Conservation (phyloP, 2,113 vertebrate species). For the Condylura cristata region DNA sequence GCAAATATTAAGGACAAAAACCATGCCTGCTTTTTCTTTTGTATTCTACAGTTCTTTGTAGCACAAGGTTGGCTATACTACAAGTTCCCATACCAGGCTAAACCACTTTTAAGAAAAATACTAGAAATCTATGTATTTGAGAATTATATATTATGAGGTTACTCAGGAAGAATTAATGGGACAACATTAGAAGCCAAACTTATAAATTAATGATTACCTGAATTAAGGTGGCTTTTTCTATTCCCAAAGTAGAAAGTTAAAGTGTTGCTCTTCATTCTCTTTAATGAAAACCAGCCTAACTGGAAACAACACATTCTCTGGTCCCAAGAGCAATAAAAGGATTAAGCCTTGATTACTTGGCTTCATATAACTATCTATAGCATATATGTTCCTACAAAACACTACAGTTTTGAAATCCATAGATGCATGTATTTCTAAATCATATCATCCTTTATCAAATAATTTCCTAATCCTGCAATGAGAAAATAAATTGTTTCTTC, state of each 20-base stretch:
- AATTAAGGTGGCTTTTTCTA: background rate
- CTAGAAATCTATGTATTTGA: constrained; percentile 16
- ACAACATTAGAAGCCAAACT: background rate
- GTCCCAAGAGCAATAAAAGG: background rate
- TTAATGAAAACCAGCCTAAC: constrained; percentile 36
- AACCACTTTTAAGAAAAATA: background rate
- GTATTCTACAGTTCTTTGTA: background rate
- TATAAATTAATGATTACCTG: background rate
- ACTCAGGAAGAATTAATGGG: constrained; percentile 7
- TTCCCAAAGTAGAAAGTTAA: constrained; percentile 52
- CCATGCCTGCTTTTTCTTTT: background rate
- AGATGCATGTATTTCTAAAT: background rate
- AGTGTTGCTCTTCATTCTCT: background rate
- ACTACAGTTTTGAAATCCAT: background rate
- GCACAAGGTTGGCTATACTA: background rate
- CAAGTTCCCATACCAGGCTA: background rate
- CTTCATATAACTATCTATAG: background rate
- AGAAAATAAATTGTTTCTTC: constrained; percentile 47
- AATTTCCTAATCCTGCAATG: constrained; percentile 4
- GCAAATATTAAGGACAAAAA: background rate
- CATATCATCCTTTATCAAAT: background rate
- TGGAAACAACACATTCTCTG: background rate
- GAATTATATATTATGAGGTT: background rate
- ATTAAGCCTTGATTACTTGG: background rate
- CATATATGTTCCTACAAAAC: background rate